Percentiles rank a stretch among this genome's conserved stretches.
phyloP scores from a whole-genome alignment of 1,140 invertebrate species.

The Pseudomyrmex pallidus region DNA sequence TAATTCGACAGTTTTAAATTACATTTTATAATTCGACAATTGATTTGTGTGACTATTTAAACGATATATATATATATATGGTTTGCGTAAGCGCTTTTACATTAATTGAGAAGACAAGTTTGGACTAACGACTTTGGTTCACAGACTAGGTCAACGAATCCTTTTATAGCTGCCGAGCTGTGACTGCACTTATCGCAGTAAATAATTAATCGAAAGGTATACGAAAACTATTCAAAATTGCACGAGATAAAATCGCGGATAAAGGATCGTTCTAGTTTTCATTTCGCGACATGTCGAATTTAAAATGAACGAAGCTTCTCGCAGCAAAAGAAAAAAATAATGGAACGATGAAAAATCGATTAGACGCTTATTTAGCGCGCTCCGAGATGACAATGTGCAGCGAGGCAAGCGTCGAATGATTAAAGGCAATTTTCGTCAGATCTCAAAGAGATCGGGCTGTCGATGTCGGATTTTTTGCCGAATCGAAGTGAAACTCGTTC shows the following conservation, averaged over 20 bases:
- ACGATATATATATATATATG: no score
- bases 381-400: constrained; percentile 16
- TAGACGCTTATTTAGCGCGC: constrained; percentile 41
- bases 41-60: no score
- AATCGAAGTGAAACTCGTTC: constrained; percentile 63
- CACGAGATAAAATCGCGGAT: constrained; percentile 1
- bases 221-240: neutral
- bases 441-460: constrained; percentile 61
- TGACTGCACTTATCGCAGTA: constrained; percentile 6
- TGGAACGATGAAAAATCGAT: constrained; percentile 48
- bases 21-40: no score
- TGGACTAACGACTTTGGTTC: neutral
- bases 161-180: neutral
- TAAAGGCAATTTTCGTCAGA: constrained; percentile 63
- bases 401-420: constrained; percentile 31
- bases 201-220: neutral
- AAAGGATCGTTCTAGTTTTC: neutral
- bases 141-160: neutral
- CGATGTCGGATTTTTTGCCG: constrained; percentile 53
- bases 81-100: neutral
- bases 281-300: neutral
- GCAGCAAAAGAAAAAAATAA: neutral
- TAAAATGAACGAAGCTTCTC: constrained; percentile 21
- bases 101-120: constrained; percentile 23
- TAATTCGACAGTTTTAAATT: no score